Percentiles rank a stretch among this genome's conserved stretches.
These are phyloP conservation scores for Pocillopora grandis DNA, from an alignment of 92 coral and sea anemone species.

Conservation along the genomic window DNA sequence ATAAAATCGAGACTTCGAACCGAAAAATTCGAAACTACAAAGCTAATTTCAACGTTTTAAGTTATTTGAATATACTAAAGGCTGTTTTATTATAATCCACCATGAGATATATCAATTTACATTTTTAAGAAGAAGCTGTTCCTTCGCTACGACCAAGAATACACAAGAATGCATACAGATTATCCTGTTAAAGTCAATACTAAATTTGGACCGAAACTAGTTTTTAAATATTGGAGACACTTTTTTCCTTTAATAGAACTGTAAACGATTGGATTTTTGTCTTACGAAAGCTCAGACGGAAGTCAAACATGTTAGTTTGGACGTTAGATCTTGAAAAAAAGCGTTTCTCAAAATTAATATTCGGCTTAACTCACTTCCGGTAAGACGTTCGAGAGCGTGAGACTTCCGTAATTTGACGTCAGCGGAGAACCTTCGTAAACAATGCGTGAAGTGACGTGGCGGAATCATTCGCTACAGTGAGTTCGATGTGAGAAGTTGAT, in stretches of 20 bases:
- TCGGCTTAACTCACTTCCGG: constrained; percentile 14
- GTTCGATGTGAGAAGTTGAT: constrained; percentile 23
- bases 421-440: constrained; percentile 51
- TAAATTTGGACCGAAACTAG: not conserved
- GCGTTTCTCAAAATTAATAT: not conserved
- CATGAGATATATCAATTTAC: not conserved
- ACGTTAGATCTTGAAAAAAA: not conserved
- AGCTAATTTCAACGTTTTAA: not conserved
- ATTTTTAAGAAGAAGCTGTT: constrained; percentile 6
- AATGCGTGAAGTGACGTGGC: constrained; percentile 59
- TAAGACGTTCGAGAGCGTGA: constrained; percentile 24
- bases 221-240: too few relatives aligned
- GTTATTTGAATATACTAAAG: not conserved
- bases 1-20: not conserved
- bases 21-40: not conserved
- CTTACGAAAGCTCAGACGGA: not conserved
- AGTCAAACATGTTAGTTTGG: not conserved
- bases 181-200: not conserved
- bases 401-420: constrained; percentile 35
- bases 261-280: not conserved
- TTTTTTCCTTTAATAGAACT: not conserved
- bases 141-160: constrained; percentile 43
- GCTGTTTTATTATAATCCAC: not conserved
- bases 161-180: constrained; percentile 36
- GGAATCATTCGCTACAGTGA: constrained; percentile 18